These are phyloP conservation scores for Tachina lurida DNA, from an alignment of 2,888 invertebrate genomes.

Conservation along the genomic window DNA sequence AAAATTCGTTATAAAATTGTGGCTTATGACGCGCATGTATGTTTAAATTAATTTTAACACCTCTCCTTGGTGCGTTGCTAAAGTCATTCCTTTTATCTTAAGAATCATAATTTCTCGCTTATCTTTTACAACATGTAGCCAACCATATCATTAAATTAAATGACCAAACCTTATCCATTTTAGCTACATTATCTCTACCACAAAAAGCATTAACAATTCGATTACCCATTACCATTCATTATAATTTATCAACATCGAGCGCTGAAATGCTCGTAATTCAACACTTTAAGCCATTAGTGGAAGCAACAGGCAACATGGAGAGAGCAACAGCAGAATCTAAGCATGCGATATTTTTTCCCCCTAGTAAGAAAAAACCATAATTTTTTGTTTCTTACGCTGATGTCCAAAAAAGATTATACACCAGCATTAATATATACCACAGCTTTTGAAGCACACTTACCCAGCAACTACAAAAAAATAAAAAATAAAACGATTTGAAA, in stretches of 20 bases:
- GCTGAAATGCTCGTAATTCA: slow-evolving; percentile 76
- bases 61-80: too few relatives aligned
- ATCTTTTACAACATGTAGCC: slow-evolving; percentile 24
- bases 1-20: too few relatives aligned
- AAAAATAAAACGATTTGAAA: slow-evolving; percentile 58
- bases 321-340: slow-evolving; percentile 20
- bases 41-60: too few relatives aligned
- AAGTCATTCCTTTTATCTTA: not conserved
- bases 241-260: slow-evolving; percentile 76
- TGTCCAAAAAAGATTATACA: slow-evolving; percentile 70
- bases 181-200: slow-evolving; percentile 13
- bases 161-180: slow-evolving; percentile 23
- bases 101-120: not conserved
- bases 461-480: not conserved
- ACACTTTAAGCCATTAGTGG: slow-evolving; percentile 72
- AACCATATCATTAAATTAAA: slow-evolving; percentile 45
- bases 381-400: slow-evolving; percentile 41
- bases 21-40: too few relatives aligned
- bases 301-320: slow-evolving; percentile 59
- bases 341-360: slow-evolving; percentile 60
- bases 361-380: not conserved
- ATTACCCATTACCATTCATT: slow-evolving; percentile 74
- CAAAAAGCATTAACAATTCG: slow-evolving; percentile 67
- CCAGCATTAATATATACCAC: slow-evolving; percentile 30
- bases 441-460: slow-evolving; percentile 41